Percentiles rank a stretch among this genome's conserved stretches.
Conservation (phyloP, 2,113 vertebrate species). For the Lycocorax pyrrhopterus region DNA sequence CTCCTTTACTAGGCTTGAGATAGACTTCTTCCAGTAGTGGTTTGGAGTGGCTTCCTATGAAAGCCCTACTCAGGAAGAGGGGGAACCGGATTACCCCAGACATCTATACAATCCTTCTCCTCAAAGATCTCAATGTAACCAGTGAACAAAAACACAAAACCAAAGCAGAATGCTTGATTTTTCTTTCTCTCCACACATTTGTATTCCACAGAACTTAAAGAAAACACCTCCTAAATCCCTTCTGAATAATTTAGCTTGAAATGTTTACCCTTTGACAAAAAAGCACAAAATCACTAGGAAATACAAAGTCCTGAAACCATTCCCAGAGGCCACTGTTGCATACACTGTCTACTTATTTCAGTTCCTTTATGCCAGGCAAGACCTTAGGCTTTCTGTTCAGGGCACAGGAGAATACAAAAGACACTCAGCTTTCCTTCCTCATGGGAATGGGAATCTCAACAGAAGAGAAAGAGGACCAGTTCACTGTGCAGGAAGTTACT, state of each 20-base stretch:
- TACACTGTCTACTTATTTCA: constrained; percentile 37
- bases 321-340: constrained; percentile 39
- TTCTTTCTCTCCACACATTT: constrained; percentile 50
- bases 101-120: constrained; percentile 19
- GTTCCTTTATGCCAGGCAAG: constrained; percentile 18
- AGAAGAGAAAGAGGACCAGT: background rate
- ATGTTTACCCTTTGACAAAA: constrained; percentile 59
- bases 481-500: constrained; percentile 30
- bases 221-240: constrained; percentile 59
- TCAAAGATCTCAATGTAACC: constrained; percentile 46
- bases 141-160: constrained; percentile 33
- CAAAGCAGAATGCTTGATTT: constrained; percentile 32
- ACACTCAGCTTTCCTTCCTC: constrained; percentile 35
- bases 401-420: constrained; percentile 12
- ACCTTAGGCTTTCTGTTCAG: constrained; percentile 42
- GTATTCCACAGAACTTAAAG: constrained; percentile 54
- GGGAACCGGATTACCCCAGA: background rate
- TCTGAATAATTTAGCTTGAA: constrained; percentile 70
- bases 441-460: constrained; percentile 33
- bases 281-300: constrained; percentile 49
- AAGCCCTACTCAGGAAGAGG: background rate
- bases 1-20: background rate
- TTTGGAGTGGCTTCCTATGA: background rate
- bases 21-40: background rate
- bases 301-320: constrained; percentile 49